A percentile compares a stretch with the other conserved stretches of the same genome.
These are phyloP conservation scores for Callipepla squamata DNA, from an alignment of 2,113 vertebrate species.

Conservation along the genomic window DNA sequence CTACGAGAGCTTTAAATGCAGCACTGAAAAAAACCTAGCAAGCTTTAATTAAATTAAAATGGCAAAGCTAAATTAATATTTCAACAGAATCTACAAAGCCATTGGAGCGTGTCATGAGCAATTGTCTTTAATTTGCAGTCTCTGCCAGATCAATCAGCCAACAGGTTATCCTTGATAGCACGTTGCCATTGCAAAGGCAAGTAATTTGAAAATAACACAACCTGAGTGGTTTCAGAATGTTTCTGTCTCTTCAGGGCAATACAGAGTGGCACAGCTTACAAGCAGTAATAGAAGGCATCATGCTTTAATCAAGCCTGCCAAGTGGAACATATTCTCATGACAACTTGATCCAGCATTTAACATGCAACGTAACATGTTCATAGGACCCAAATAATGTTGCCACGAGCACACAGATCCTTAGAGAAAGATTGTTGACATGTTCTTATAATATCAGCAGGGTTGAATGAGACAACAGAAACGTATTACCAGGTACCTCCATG, in stretches of 20 bases:
- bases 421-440: background rate
- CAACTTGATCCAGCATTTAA: background rate
- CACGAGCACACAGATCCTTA: background rate
- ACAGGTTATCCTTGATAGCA: constrained; percentile 50
- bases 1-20: constrained; percentile 36
- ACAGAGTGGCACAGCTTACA: constrained; percentile 19
- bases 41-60: constrained; percentile 69
- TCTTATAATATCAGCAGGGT: background rate
- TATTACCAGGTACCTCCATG: background rate
- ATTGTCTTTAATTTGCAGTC: constrained; percentile 60
- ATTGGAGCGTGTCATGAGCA: constrained; percentile 54
- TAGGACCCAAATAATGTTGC: background rate
- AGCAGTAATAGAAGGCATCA: constrained; percentile 7
- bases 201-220: constrained; percentile 59
- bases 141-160: constrained; percentile 52
- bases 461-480: background rate
- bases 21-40: background rate
- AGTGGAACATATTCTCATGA: constrained; percentile 49
- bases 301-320: constrained; percentile 43
- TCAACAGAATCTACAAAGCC: constrained; percentile 46
- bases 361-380: background rate
- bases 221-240: constrained; percentile 50
- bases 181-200: constrained; percentile 28
- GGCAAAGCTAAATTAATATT: constrained; percentile 67
- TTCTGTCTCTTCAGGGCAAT: constrained; percentile 50